Evolutionary conservation across 2,113 vertebrate species (phyloP).

Genomic region (Albula goreensis): DNA sequence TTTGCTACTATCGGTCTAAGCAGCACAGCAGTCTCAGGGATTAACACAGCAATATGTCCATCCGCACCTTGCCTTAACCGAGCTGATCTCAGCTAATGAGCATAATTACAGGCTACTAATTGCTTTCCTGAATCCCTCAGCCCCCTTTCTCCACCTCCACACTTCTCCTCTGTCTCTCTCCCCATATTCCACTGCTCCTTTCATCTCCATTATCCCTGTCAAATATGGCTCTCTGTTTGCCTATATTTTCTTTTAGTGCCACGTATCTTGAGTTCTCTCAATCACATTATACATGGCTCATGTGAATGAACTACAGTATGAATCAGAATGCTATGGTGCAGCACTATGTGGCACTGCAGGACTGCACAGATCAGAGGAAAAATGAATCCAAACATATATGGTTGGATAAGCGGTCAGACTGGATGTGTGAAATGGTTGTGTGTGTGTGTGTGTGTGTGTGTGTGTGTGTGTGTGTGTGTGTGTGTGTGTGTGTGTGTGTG

Average conservation of each 20-base stretch:
- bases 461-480: not conserved
- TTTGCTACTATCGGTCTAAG: not conserved
- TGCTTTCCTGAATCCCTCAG: constrained; percentile 54
- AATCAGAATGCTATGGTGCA: not conserved
- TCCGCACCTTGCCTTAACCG: constrained; percentile 40
- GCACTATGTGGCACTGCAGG: not conserved
- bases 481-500: not conserved
- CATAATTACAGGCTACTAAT: constrained; percentile 64
- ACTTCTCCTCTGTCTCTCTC: constrained; percentile 36
- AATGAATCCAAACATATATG: not conserved
- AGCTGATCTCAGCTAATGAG: constrained; percentile 66
- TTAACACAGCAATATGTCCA: constrained; percentile 13
- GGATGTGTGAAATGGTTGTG: not conserved
- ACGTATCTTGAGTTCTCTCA: not conserved
- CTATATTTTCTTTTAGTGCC: not conserved
- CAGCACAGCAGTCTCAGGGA: constrained; percentile 3
- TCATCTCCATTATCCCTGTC: constrained; percentile 34
- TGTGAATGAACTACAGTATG: too few species aligned
- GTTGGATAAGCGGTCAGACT: constrained; percentile 11
- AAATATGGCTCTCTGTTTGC: not conserved
- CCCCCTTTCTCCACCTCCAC: not conserved
- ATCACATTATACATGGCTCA: not conserved
- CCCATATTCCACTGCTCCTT: constrained; percentile 11
- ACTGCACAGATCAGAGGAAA: not conserved
- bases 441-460: not conserved